Base-by-base conservation (phyloP, 2,888 invertebrate species). In the Tipula helvola region DNA sequence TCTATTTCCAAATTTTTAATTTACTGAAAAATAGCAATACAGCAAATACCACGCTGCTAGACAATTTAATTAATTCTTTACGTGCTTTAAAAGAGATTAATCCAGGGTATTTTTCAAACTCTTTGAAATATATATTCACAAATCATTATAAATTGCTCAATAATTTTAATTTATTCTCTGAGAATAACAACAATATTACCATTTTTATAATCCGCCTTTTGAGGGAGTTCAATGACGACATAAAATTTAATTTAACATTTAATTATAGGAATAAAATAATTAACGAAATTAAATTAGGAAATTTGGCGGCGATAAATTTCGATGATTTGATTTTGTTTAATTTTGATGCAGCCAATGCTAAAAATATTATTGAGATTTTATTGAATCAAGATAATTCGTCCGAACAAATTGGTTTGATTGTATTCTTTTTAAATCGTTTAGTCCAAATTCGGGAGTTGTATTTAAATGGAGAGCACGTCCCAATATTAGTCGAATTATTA, bases 361-460 rank as follows among this genome's bases (percentile, higher is more conserved):
- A 88, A 0, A 89, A 90, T 44, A 89, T 91, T 86, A 83, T 91
- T 36, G 88, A 89, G 2, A 83, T 89, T n/a, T 87, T 91, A 87
- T 92, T 93, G 88, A 91, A 8, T 89, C 89, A 57, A 88, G 88
- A 0, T 89, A 90, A 86, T 93, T 93, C 88, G 89, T 93, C 0
- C 91, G 90, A 87, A 91, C 92, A 16, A 92, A 90, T 93, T 86
- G 93, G 93, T 84, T 88, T 94, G 86, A 88, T 94, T n/a, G 89
- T 91, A 86, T 90, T 91, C 87, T 89, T 93, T 28, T 89, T 94
- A 47, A 91, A 91, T 5, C 92, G 93, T 87, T 92, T 93, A 89
- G 91, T 93, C 0, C 90, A 28, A 90, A 36, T 88, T 90, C 8
- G 89, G 89, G 83, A 39, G 5, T 16, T 8, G n/a, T 86, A 39